Evolutionary conservation across 1,140 invertebrate genomes (phyloP), one percentile per base, ranked within the genome.

Genomic region (Pentalonia nigronervosa): DNA sequence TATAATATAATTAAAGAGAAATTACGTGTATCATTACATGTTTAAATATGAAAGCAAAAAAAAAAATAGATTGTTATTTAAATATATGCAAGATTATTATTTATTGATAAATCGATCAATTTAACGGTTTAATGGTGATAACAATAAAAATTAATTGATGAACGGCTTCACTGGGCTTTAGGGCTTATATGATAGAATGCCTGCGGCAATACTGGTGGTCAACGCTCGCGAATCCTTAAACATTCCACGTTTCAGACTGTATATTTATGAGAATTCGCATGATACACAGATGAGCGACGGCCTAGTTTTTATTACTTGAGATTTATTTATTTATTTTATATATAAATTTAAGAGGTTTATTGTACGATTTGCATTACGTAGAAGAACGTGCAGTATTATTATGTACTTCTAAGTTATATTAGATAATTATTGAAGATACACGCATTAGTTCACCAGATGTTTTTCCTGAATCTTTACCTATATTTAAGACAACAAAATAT

Each of bases 91-190:
- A 76, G 17, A 76, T 76, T 34, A 76, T 76, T 7, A 76, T 76
- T 76, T 76, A 76, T 76, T 76, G 60, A 34, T 76, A 34, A 76
- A 76, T 76, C 30, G 60, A n/a, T 76, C 60, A n/a, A 76, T 76
- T 76, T 76, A 76, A 76, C n/a, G 60, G 60, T 76, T 76, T 76
- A 76, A 76, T 14, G 60, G 60, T 76, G 60, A 76, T 76, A 76
- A 76, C 60, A 76, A 30, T 67, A 67, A 67, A 67, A 67, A n/a
- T 67, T 67, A 67, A 76, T 76, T 76, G 60, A 76, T n/a, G 30
- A 30, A 76, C 60, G 14, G 60, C 14, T 76, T 17, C 30, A 17
- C 30, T 6, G 60, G 60, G n/a, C 30, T 76, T 41, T 41, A 41
- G 2, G 41, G 41, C 4, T 41, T 34, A 30, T n/a, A n/a, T 34